Conservation (phyloP, 2,888 invertebrate genomes). For the Thera britannica region DNA sequence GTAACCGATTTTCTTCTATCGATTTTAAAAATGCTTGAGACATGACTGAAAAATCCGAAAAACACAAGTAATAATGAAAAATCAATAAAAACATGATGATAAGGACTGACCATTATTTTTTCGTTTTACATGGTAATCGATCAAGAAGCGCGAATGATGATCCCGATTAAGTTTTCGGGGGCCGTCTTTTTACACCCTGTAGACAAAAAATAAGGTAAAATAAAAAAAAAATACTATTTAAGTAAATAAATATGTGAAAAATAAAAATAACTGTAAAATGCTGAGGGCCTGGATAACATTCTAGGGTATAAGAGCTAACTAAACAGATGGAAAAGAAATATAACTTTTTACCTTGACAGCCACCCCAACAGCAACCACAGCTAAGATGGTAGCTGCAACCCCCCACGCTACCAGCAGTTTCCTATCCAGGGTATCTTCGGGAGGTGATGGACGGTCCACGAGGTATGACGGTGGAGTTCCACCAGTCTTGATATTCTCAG, state of each 20-base stretch:
- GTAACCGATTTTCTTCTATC: too few relatives aligned
- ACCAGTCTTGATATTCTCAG: constrained; percentile 76
- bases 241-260: background rate
- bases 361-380: constrained; percentile 56
- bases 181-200: background rate
- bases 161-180: background rate
- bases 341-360: constrained; percentile 57
- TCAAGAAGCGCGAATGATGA: background rate
- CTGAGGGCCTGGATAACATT: too few relatives aligned
- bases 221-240: background rate
- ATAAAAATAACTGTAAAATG: background rate
- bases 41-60: too few relatives aligned
- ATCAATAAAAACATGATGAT: background rate
- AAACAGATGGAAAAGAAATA: background rate
- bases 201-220: background rate
- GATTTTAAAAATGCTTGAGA: too few relatives aligned
- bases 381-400: constrained; percentile 56
- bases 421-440: constrained; percentile 58
- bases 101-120: background rate
- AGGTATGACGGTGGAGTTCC: constrained; percentile 67
- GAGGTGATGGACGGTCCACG: constrained; percentile 63
- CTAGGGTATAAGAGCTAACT: too few relatives aligned
- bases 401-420: constrained; percentile 62
- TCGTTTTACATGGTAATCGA: background rate
- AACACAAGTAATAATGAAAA: too few relatives aligned